These are phyloP conservation scores for Daboia siamensis DNA, from an alignment of 2,113 vertebrate genomes.

Conservation along the genomic window DNA sequence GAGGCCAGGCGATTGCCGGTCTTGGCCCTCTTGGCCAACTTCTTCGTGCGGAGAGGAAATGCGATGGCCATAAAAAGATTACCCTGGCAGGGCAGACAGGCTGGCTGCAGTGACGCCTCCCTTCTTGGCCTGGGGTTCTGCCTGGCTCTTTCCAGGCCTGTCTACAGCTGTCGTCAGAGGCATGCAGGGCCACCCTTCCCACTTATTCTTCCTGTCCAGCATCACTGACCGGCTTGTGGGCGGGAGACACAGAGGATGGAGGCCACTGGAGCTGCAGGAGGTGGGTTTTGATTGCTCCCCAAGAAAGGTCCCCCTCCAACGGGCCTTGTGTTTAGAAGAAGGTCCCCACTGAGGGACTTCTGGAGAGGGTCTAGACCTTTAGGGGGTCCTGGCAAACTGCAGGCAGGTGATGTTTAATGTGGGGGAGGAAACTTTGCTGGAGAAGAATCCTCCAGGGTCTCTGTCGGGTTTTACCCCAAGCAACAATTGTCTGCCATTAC, in stretches of 20 bases:
- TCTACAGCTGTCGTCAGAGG: slow-evolving; percentile 56
- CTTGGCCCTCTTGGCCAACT: slow-evolving; percentile 34
- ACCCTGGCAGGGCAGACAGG: slow-evolving; percentile 61
- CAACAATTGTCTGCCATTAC: slow-evolving; percentile 67
- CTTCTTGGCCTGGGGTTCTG: slow-evolving; percentile 56
- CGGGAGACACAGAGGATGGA: not conserved
- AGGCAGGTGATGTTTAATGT: not conserved
- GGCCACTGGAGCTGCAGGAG: not conserved
- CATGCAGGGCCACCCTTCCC: slow-evolving; percentile 48
- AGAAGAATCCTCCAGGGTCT: slow-evolving; percentile 60
- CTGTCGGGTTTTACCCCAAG: slow-evolving; percentile 64
- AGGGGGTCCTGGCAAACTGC: not conserved
- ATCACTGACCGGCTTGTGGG: slow-evolving; percentile 1
- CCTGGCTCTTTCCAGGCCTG: slow-evolving; percentile 58
- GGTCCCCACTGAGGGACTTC: not conserved
- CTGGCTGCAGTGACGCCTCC: slow-evolving; percentile 54
- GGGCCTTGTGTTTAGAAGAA: not conserved
- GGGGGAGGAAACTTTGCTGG: slow-evolving; percentile 49
- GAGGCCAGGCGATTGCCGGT: slow-evolving; percentile 51
- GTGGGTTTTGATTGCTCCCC: not conserved
- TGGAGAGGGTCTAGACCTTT: not conserved
- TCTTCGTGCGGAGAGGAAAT: slow-evolving; percentile 60
- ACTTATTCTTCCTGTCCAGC: not conserved
- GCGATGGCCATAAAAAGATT: slow-evolving; percentile 67
- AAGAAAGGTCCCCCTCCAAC: not conserved